Evolutionary conservation across 64 coral and sea anemone genomes (phyloP).

Genomic region (Montipora efflorescens): DNA sequence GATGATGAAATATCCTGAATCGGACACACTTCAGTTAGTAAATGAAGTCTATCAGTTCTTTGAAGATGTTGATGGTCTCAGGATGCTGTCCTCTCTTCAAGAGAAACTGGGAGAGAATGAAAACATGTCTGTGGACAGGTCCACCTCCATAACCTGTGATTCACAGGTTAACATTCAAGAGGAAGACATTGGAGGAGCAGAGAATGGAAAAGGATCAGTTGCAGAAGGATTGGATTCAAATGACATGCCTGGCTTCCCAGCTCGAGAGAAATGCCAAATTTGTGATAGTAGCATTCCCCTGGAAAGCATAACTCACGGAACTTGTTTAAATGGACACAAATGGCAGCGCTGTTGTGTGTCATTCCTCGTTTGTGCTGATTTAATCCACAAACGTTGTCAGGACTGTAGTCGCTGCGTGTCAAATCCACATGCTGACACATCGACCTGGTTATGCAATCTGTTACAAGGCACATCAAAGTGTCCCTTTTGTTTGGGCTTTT

Average conservation of each 20-base stretch:
- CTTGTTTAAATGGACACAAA: conserved; percentile 24
- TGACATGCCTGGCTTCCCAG: background rate
- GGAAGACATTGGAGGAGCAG: no score
- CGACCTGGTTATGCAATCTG: background rate
- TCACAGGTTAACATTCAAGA: background rate
- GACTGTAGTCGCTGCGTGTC: conserved; percentile 41
- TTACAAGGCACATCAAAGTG: background rate
- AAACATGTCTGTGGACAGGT: background rate
- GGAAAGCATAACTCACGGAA: conserved; percentile 11
- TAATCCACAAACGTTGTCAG: background rate
- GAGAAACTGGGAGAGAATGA: background rate
- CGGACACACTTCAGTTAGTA: background rate
- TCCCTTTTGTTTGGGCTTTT: conserved; percentile 38
- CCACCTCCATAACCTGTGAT: background rate
- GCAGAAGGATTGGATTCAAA: background rate
- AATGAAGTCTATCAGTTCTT: background rate
- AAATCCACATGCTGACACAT: background rate
- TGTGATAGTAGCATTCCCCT: conserved; percentile 24
- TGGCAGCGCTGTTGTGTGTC: conserved; percentile 15
- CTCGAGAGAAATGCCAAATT: conserved; percentile 11
- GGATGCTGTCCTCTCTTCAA: background rate
- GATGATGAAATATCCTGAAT: background rate
- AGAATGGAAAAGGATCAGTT: background rate
- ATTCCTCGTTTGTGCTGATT: conserved; percentile 17
- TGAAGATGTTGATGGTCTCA: background rate